Percentiles rank a stretch among this genome's conserved stretches.
Conservation (phyloP, 2,888 invertebrate genomes). For the Drosophila emarginata region DNA sequence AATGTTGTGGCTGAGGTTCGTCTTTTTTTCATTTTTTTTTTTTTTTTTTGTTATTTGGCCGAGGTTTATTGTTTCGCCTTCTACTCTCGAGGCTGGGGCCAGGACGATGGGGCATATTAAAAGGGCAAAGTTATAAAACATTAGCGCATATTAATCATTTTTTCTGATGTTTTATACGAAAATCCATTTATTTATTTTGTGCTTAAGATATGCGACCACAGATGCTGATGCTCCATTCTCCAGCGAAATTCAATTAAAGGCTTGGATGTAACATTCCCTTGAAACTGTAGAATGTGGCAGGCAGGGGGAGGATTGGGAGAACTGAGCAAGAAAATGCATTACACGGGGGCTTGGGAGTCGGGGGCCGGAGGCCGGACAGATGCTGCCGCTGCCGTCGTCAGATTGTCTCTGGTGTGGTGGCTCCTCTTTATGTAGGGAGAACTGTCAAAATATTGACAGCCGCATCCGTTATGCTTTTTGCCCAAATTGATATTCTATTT, state of each 20-base stretch:
- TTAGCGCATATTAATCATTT: conserved; percentile 75
- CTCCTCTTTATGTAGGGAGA: conserved; percentile 43
- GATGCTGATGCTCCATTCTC: conserved; percentile 20
- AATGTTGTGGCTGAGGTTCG: conserved; percentile 43
- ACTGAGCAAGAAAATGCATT: conserved; percentile 23
- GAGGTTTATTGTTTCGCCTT: conserved; percentile 44
- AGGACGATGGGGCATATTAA: conserved; percentile 64
- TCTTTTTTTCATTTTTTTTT: neutral
- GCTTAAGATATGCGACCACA: conserved; percentile 34
- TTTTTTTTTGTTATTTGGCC: conserved; percentile 16
- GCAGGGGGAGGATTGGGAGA: neutral
- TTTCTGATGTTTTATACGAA: conserved; percentile 62
- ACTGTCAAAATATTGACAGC: conserved; percentile 77
- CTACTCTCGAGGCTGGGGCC: conserved; percentile 19
- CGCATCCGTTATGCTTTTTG: conserved; percentile 75
- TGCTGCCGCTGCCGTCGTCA: conserved; percentile 44
- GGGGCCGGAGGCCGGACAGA: neutral
- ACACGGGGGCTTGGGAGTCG: conserved; percentile 14
- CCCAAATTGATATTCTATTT: conserved; percentile 76
- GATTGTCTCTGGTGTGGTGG: conserved; percentile 45
- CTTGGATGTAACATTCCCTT: conserved; percentile 58
- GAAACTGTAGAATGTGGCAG: conserved; percentile 28
- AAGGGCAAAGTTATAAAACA: conserved; percentile 74
- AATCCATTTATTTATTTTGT: conserved; percentile 61
- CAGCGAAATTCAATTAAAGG: conserved; percentile 68